Evolutionary conservation across 2,113 vertebrate species (phyloP).

Genomic region (Pelecanus crispus): DNA sequence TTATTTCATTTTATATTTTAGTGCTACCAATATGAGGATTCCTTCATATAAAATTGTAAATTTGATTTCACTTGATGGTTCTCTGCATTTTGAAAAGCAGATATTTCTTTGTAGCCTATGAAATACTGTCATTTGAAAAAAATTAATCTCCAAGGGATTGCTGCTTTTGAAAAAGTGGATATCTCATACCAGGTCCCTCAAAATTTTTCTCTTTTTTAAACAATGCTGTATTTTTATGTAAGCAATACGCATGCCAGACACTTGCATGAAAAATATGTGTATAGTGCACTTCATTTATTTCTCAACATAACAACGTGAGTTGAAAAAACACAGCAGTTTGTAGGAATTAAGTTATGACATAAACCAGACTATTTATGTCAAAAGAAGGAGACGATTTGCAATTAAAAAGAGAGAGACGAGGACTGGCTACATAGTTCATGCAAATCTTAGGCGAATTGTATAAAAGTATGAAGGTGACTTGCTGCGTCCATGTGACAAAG

Average conservation of each 20-base stretch:
- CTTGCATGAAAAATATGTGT: constrained; percentile 35
- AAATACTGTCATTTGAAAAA: background rate
- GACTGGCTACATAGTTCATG: background rate
- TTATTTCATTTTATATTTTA: background rate
- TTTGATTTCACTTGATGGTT: background rate
- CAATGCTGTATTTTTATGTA: constrained; percentile 27
- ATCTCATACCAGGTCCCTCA: background rate
- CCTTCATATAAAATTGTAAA: background rate
- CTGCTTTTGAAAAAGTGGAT: background rate
- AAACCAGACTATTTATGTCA: constrained; percentile 39
- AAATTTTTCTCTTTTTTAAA: constrained; percentile 8
- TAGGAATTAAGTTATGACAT: constrained; percentile 50
- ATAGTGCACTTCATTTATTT: constrained; percentile 23
- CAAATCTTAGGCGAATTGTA: background rate
- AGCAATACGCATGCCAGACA: background rate
- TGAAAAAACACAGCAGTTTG: constrained; percentile 41
- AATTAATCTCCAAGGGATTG: background rate
- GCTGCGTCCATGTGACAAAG: background rate
- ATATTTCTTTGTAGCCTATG: background rate
- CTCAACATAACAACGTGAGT: constrained; percentile 22
- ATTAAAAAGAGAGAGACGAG: background rate
- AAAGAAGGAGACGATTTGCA: constrained; percentile 16
- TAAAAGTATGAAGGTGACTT: background rate
- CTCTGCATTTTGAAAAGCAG: background rate
- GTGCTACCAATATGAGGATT: background rate